Evolutionary conservation across 2,888 invertebrate species (phyloP), one percentile per base, ranked within the genome.

Genomic region (Brenthis daphne): DNA sequence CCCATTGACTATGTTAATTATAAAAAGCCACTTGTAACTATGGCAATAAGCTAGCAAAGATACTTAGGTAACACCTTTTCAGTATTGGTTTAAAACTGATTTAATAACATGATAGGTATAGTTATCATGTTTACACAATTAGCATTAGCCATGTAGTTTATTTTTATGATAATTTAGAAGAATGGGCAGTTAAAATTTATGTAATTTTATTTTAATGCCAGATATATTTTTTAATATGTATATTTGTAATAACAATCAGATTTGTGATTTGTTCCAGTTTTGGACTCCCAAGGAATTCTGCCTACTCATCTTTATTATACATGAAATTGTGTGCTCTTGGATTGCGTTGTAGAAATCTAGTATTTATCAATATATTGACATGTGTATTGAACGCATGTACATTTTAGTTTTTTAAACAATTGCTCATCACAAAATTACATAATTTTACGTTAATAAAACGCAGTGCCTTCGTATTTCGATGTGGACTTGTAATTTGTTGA

Each of bases 11-110:
- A 71, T 77, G 75, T 73, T 79, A 77, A 75, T 77, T 77, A 75
- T 77, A 69, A 74, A 77, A 76, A 77, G 84, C 85, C 84, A 80
- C 81, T 79, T 76, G 85, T 85, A 87, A 87, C 85, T 82, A 82
- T 83, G 90, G 91, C 90, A 90, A 90, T 90, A 90, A 90, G 83
- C 83, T 85, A 85, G 85, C 80, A 79, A 85, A 82, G 82, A 84
- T 86, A 88, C 82, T 80, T 87, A 87, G 82, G 82, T 80, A 82
- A 81, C 87, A 87, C 89, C 91, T 86, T 83, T 86, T 87, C 92
- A 92, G 91, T 92, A 91, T 91, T 91, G 87, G 85, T 89, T 82
- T 80, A 79, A 82, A 87, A 88, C 87, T 85, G 86, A 89, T 88
- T 85, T 81, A 80, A 82, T 77, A 79, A 43, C 82, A 83, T 78